Percentiles rank a stretch among this genome's conserved stretches.
These are phyloP conservation scores for Vanacampus margaritifer DNA, from an alignment of 2,113 vertebrate species.

Conservation along the genomic window DNA sequence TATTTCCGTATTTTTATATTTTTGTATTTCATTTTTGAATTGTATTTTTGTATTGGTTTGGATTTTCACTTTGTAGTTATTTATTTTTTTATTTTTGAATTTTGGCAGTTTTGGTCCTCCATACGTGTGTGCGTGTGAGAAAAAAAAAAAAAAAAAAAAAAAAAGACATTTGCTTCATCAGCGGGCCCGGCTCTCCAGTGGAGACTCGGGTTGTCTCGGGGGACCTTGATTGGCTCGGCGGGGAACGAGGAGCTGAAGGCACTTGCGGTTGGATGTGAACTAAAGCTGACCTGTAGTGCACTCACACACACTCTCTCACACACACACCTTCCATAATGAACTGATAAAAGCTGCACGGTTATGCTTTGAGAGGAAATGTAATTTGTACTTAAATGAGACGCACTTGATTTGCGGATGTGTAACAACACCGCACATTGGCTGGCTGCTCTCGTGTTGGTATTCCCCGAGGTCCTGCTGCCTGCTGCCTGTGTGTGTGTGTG, in stretches of 20 bases:
- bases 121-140: neutral
- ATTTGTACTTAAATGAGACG: constrained; percentile 41
- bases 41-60: too few species aligned
- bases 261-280: constrained; percentile 63
- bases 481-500: constrained; percentile 3
- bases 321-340: constrained; percentile 5
- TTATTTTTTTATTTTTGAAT: too few species aligned
- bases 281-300: constrained; percentile 44
- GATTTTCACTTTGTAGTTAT: too few species aligned
- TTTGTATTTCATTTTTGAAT: too few species aligned
- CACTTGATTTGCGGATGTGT: constrained; percentile 25
- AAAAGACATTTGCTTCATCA: constrained; percentile 40
- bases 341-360: constrained; percentile 27
- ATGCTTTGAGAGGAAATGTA: constrained; percentile 36
- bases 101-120: too few species aligned
- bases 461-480: constrained; percentile 25
- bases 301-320: neutral
- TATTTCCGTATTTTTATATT: too few species aligned
- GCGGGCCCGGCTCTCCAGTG: constrained; percentile 29
- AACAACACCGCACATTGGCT: constrained; percentile 26
- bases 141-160: constrained; percentile 11
- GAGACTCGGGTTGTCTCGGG: constrained; percentile 49
- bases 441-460: constrained; percentile 28
- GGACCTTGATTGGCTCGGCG: constrained; percentile 62
- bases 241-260: constrained; percentile 48